These are phyloP conservation scores for Meloe dianella DNA, from an alignment of 2,888 invertebrate species.

Conservation along the genomic window DNA sequence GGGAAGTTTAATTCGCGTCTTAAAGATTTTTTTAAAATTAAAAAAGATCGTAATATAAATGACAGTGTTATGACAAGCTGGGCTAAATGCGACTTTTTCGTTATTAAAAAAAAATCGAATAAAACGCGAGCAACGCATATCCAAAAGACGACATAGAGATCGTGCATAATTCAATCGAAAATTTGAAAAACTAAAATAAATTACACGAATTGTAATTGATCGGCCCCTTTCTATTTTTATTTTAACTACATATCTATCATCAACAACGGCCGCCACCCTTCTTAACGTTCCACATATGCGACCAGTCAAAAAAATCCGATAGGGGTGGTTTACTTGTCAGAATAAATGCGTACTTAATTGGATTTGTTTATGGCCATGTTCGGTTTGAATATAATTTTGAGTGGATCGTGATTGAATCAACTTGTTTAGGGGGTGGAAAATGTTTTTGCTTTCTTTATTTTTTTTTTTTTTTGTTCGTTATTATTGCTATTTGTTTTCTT, in stretches of 20 bases:
- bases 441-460: too few relatives aligned
- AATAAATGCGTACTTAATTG: constrained; percentile 59
- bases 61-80: constrained; percentile 55
- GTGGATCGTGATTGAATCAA: constrained; percentile 56
- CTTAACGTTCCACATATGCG: constrained; percentile 51
- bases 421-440: constrained; percentile 52
- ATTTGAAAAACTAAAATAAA: neutral
- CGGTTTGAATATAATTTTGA: constrained; percentile 55
- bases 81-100: constrained; percentile 48
- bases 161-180: neutral
- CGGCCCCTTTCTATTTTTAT: constrained; percentile 34
- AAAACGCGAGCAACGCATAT: too few relatives aligned
- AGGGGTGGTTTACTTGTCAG: constrained; percentile 54
- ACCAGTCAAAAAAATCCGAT: constrained; percentile 53
- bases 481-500: neutral
- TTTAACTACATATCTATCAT: neutral
- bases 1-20: constrained; percentile 54
- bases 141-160: too few relatives aligned
- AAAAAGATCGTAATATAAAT: constrained; percentile 57
- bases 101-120: too few relatives aligned
- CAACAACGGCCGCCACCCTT: constrained; percentile 25
- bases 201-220: constrained; percentile 17
- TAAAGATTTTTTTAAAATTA: constrained; percentile 56
- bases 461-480: constrained; percentile 31
- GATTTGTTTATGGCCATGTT: constrained; percentile 58